A percentile compares a stretch with the other conserved stretches of the same genome.
Evolutionary conservation across 2,888 invertebrate species (phyloP).

Genomic region (Dinocampus coccinellae): DNA sequence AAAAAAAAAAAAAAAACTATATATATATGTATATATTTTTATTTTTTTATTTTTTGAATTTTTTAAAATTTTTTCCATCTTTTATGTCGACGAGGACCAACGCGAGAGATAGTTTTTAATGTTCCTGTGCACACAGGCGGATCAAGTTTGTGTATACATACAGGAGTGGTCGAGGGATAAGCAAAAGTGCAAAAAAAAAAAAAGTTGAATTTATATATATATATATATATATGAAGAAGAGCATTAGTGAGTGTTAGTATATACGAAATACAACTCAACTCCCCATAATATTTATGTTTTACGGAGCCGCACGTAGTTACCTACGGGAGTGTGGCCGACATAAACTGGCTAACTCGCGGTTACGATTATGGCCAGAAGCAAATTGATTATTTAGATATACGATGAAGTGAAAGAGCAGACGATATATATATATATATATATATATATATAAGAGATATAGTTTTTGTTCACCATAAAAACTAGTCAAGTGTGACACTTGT

Average conservation of each 20-base stretch:
- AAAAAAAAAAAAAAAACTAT: too few relatives aligned
- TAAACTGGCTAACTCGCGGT: constrained; percentile 65
- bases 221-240: constrained; percentile 28
- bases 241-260: constrained; percentile 37
- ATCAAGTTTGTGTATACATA: not conserved
- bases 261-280: constrained; percentile 47
- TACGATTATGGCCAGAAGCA: constrained; percentile 66
- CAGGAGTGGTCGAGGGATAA: constrained; percentile 4
- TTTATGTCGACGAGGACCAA: constrained; percentile 13
- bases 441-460: constrained; percentile 45
- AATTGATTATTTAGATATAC: constrained; percentile 67
- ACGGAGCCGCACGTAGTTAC: constrained; percentile 56
- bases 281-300: constrained; percentile 58
- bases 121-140: not conserved
- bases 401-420: constrained; percentile 49
- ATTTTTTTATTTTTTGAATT: not conserved
- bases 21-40: not conserved
- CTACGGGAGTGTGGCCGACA: constrained; percentile 51
- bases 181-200: constrained; percentile 13
- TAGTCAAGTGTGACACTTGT: constrained; percentile 59
- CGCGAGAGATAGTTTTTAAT: constrained; percentile 1
- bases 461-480: constrained; percentile 62
- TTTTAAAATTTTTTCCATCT: not conserved
- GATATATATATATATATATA: not conserved
- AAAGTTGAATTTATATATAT: constrained; percentile 19